Evolutionary conservation across 2,888 invertebrate species (phyloP).

Genomic region (Callinectes sapidus): DNA sequence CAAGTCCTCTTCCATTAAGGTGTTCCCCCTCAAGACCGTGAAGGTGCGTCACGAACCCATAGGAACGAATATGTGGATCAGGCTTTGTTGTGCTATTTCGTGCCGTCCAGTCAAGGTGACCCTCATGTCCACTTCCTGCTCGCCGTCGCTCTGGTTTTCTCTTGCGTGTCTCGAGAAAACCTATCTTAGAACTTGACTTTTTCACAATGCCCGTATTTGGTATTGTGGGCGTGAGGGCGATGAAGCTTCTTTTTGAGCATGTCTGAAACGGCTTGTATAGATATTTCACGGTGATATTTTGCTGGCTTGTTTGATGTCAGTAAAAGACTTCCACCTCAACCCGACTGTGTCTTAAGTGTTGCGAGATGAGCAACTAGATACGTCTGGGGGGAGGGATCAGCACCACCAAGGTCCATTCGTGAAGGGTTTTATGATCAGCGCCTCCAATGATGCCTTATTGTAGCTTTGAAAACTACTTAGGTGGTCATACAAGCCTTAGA

Average conservation of each 20-base stretch:
- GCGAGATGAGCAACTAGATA: neutral
- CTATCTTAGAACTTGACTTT: neutral
- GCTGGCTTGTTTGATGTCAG: neutral
- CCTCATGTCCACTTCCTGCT: constrained; percentile 45
- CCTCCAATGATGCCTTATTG: neutral
- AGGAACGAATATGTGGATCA: constrained; percentile 41
- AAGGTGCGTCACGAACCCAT: constrained; percentile 40
- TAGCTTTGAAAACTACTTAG: neutral
- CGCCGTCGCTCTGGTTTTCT: constrained; percentile 26
- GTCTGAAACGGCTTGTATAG: neutral
- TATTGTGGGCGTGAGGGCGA: neutral
- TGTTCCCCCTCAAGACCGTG: constrained; percentile 11
- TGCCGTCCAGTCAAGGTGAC: constrained; percentile 40
- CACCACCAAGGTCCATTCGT: neutral
- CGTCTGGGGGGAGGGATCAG: neutral
- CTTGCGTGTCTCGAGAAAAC: constrained; percentile 30
- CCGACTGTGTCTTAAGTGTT: neutral
- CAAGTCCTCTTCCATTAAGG: constrained; percentile 19
- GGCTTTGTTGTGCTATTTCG: constrained; percentile 43
- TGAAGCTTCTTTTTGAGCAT: neutral
- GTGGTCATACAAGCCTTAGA: neutral
- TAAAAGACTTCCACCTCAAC: neutral
- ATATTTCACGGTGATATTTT: neutral
- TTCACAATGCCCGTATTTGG: neutral
- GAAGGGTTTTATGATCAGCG: neutral